These are phyloP conservation scores for Coccyzus lansbergi DNA, from an alignment of 2,797 vertebrate species.

Conservation along the genomic window DNA sequence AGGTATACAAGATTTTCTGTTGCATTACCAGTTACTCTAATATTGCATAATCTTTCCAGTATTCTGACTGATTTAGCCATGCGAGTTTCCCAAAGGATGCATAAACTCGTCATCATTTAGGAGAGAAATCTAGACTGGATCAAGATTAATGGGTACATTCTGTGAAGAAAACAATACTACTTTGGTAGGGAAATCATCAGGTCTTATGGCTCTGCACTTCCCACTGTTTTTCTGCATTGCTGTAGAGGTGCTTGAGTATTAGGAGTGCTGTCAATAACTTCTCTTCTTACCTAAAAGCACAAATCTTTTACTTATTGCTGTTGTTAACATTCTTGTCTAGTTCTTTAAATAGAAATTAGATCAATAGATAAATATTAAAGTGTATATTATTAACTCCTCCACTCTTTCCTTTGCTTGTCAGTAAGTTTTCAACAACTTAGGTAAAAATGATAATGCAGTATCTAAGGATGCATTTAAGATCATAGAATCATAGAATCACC, in stretches of 20 bases:
- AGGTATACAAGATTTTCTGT: background rate
- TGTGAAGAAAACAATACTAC: background rate
- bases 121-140: background rate
- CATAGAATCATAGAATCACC: too few species aligned
- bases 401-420: slow-evolving; percentile 29
- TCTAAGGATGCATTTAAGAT: slow-evolving; percentile 55
- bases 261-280: background rate
- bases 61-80: background rate
- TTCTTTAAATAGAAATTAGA: slow-evolving; percentile 43
- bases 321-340: background rate
- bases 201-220: background rate
- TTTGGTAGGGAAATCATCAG: background rate
- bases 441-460: slow-evolving; percentile 39
- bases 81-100: background rate
- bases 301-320: slow-evolving; percentile 5
- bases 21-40: background rate
- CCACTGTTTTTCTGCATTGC: background rate
- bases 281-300: background rate
- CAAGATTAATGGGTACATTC: background rate
- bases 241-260: background rate
- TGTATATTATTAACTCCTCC: slow-evolving; percentile 23
- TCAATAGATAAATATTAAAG: slow-evolving; percentile 30
- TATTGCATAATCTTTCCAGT: background rate
- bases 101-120: background rate
- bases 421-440: slow-evolving; percentile 43